Evolutionary conservation across 2,888 invertebrate species (phyloP), one percentile per base, ranked within the genome.

Genomic region (Dolichomitus sp.): DNA sequence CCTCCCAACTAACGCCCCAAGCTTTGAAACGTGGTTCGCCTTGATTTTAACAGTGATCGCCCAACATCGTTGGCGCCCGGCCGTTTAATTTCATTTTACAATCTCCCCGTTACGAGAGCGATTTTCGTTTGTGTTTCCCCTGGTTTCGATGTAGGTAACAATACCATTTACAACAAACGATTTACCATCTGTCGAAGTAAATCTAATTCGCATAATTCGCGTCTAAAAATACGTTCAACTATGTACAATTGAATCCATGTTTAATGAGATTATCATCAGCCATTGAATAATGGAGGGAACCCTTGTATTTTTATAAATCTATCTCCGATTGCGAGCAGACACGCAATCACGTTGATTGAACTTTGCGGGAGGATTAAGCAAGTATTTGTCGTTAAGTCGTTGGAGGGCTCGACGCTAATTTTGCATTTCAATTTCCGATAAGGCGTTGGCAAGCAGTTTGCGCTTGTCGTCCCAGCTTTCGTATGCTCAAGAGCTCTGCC

Each of bases 401-500:
- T 4, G 45, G n/a, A 4, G 59, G 37, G 69, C 74, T 42, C 61
- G 11, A 42, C 68, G 6, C 45, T 14, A 73, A 72, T 80, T 76
- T 73, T 69, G 72, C 83, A 80, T 83, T 80, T 83, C 70, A 83
- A 83, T 83, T 76, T 42, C 40, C 76, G 76, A 76, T 63, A 73
- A 83, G 76, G 61, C 75, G 72, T 61, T 61, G 37, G 70, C 73
- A 50, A 78, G 74, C 63, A 33, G 57, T 57, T 59, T 45, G 30
- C 30, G 19, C 48, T 45, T 27, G 52, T 30, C 40, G 17, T 23
- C 11, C 5, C 9, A 23, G 63, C 33, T n/a, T 45, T 59, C 79
- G 73, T 40, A 61, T 19, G 63, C 45, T 66, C 61, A 45, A 57
- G n/a, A n/a, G n/a, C n/a, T n/a, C 40, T 50, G 42, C 42, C 7